A percentile compares a stretch with the other conserved stretches of the same genome.
These are phyloP conservation scores for Ceratitis capitata DNA, from an alignment of 1,140 invertebrate genomes.

Conservation along the genomic window DNA sequence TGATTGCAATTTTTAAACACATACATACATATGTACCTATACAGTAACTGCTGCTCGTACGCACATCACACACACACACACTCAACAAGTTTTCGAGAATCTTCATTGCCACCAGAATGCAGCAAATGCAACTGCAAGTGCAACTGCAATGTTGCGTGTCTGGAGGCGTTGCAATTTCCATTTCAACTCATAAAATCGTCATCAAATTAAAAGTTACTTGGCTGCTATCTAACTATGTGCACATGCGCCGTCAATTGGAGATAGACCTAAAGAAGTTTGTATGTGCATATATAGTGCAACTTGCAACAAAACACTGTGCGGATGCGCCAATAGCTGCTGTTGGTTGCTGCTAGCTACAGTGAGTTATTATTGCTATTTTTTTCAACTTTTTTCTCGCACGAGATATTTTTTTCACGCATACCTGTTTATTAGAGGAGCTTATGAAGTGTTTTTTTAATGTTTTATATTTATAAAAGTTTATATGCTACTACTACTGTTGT, in stretches of 20 bases:
- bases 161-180: constrained; percentile 46
- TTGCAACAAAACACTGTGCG: constrained; percentile 22
- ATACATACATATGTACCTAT: not conserved
- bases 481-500: not conserved
- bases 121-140: no score
- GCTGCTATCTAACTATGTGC: no score
- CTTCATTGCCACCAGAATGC: not conserved
- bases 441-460: no score
- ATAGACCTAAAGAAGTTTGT: not conserved
- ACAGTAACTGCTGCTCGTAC: no score
- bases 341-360: not conserved
- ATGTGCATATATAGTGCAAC: constrained; percentile 33
- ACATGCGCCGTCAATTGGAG: not conserved
- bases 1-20: not conserved
- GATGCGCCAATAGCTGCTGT: not conserved
- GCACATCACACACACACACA: not conserved
- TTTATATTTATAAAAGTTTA: not conserved
- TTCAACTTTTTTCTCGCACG: not conserved
- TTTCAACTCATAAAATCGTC: constrained; percentile 47
- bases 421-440: not conserved
- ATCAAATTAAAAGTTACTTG: constrained; percentile 45
- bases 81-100: not conserved
- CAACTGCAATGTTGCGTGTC: no score
- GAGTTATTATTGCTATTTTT: not conserved
- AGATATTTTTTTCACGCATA: not conserved